A percentile compares a stretch with the other conserved stretches of the same genome.
Evolutionary conservation across 2,113 vertebrate genomes (phyloP).

Genomic region (Syngnathus floridae): DNA sequence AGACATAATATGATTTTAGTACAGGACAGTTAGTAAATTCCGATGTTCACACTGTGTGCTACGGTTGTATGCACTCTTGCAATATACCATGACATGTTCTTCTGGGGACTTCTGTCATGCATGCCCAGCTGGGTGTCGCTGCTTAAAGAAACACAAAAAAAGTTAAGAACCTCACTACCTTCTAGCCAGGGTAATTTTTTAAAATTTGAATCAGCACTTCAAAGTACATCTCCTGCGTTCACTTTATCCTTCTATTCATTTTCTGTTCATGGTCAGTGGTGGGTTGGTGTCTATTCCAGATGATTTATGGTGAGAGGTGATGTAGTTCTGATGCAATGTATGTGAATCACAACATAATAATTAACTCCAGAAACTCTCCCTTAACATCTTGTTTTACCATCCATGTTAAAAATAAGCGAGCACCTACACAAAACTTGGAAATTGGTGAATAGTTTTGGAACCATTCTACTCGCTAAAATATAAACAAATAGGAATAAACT

Average conservation of each 20-base stretch:
- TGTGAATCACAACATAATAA: background rate
- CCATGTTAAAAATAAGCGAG: background rate
- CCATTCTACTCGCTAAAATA: too few species aligned
- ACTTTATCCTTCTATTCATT: background rate
- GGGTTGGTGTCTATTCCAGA: background rate
- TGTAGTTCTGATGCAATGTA: background rate
- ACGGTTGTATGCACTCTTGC: background rate
- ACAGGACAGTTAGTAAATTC: background rate
- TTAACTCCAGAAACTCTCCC: background rate
- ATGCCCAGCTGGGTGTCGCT: constrained; percentile 34
- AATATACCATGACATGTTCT: background rate
- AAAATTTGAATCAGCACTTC: background rate
- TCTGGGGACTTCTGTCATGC: constrained; percentile 18
- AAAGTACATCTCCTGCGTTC: background rate
- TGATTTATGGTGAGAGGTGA: background rate
- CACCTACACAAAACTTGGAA: too few species aligned
- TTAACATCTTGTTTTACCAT: background rate
- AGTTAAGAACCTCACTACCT: background rate
- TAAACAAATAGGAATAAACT: too few species aligned
- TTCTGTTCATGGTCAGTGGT: background rate
- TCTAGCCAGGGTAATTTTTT: background rate
- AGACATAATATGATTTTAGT: constrained; percentile 10
- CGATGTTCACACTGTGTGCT: background rate
- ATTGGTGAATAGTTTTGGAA: too few species aligned
- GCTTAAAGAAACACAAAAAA: constrained; percentile 24